Evolutionary conservation across 2,797 vertebrate species (phyloP).

Genomic region (Momotus momota): DNA sequence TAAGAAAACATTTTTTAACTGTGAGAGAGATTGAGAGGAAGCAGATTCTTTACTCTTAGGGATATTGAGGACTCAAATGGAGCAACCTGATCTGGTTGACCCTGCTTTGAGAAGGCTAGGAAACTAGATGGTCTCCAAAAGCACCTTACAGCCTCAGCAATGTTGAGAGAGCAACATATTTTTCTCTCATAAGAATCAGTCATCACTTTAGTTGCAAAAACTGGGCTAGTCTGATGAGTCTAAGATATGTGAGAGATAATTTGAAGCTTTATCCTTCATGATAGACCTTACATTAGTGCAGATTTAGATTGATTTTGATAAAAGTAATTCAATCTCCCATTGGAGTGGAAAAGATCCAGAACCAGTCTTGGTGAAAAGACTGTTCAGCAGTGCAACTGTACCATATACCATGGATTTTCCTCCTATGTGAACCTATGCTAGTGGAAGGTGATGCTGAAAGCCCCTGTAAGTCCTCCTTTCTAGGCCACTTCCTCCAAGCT

Average conservation of each 20-base stretch:
- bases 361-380: neutral
- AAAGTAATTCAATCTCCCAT: neutral
- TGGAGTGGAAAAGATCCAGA: neutral
- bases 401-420: neutral
- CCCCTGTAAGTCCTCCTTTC: neutral
- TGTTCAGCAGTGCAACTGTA: neutral
- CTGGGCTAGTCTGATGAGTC: neutral
- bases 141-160: neutral
- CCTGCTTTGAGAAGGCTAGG: neutral
- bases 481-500: neutral
- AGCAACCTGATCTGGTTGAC: neutral
- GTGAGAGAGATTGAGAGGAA: no score
- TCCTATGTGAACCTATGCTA: neutral
- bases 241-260: accelerated
- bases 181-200: neutral
- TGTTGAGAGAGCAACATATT: neutral
- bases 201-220: neutral
- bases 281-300: neutral
- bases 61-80: neutral
- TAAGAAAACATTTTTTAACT: no score
- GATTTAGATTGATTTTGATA: neutral
- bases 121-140: neutral
- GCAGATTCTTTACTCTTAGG: neutral
- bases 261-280: neutral
- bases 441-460: neutral